phyloP scores from a whole-genome alignment of 2,113 vertebrate species.

The Desmodus rotundus region DNA sequence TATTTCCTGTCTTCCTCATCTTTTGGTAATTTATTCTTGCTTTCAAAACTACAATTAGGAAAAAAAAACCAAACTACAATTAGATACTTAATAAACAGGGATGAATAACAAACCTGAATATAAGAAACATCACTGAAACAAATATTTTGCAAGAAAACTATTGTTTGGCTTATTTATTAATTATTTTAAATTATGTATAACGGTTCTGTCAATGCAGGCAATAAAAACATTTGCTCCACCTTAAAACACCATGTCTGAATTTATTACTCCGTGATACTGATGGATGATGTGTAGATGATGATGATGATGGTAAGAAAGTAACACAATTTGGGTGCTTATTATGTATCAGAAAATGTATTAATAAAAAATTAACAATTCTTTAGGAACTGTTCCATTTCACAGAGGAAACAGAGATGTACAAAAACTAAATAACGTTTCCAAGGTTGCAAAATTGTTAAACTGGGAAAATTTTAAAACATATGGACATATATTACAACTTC shows the following conservation, averaged over 20 bases:
- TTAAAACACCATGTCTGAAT: not conserved
- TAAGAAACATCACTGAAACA: not conserved
- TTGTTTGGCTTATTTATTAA: not conserved
- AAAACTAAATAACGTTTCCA: not conserved
- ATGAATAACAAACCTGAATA: not conserved
- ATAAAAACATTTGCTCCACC: not conserved
- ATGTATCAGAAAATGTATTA: not conserved
- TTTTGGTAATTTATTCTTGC: not conserved
- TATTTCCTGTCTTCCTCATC: not conserved
- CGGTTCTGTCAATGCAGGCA: too few species aligned
- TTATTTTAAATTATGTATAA: not conserved
- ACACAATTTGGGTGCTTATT: not conserved
- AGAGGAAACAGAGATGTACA: not conserved
- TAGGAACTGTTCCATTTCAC: not conserved
- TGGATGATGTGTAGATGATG: not conserved
- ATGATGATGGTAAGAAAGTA: not conserved
- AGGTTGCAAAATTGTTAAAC: not conserved
- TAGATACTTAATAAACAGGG: not conserved
- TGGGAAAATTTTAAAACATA: not conserved
- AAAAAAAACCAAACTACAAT: not conserved
- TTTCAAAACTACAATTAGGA: not conserved
- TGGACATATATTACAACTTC: not conserved
- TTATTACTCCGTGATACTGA: not conserved
- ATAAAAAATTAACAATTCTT: not conserved
- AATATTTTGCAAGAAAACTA: not conserved